Base-by-base conservation (phyloP, 2,113 vertebrate genomes). In the Numenius arquata region DNA sequence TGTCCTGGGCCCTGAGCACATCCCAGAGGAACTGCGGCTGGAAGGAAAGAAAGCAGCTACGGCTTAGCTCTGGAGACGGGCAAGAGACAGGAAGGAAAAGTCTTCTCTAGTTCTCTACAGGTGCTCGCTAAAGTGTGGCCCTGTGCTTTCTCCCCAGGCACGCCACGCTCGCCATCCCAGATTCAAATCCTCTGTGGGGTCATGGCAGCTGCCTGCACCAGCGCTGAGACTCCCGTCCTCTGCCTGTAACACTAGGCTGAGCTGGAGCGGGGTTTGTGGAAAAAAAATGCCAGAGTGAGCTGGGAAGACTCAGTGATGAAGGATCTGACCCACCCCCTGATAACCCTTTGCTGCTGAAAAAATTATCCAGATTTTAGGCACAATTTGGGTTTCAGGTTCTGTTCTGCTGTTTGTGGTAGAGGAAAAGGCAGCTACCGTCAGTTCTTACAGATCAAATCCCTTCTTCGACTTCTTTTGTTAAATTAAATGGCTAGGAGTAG, bases 11-110 rank as follows among this genome's bases (percentile, higher is more conserved):
- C 23, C 56, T 4, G 2, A 92, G 61, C 29, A 40, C 29, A 3
- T 95, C 89, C 86, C 96, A 92, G 9, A 89, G 91, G 61, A 92
- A 87, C 74, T 73, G 95, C 6, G 89, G 56, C 97, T 98, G 82
- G 72, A 97, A 94, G 81, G 80, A 79, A 95, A 88, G 75, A 86
- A 89, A 94, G 93, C 3, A 3, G 56, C 61, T 43, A 18, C 7
- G 15, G 52, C 72, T 88, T 71, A 95, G 85, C 66, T 79, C 38
- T 2, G 8, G 65, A 71, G 65, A 59, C 63, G n/a, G 63, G 25
- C 30, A 74, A n/a, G 58, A 47, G 78, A 53, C 1, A 2, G 41
- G 50, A 29, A 75, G 70, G 23, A 59, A 18, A 27, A 16, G 19
- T 19, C 38, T 53, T 22, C 45, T n/a, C 48, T 15, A 13, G 40